These are phyloP conservation scores for Lerista edwardsae DNA, from an alignment of 2,797 vertebrate species.

Conservation along the genomic window DNA sequence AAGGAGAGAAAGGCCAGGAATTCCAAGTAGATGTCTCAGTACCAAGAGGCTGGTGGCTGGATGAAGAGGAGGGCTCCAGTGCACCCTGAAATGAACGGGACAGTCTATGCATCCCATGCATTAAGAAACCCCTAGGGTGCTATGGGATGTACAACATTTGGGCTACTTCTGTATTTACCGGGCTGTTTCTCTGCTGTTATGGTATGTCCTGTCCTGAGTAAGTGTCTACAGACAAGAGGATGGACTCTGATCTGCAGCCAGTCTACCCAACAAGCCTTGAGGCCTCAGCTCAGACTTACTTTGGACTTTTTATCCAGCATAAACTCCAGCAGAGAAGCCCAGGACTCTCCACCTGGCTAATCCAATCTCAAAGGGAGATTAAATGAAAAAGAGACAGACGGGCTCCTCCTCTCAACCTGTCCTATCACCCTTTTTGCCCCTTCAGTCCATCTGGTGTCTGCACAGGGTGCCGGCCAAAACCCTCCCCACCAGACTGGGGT, in stretches of 20 bases:
- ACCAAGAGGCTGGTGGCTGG: background rate
- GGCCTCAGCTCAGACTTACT: conserved; percentile 3
- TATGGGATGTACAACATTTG: background rate
- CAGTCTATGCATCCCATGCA: background rate
- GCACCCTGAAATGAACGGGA: no score
- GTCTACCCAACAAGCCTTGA: background rate
- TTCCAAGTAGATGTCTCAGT: background rate
- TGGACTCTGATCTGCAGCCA: background rate
- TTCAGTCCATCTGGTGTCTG: conserved; percentile 33
- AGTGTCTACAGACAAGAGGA: background rate
- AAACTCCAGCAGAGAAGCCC: conserved; percentile 15
- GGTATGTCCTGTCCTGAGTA: background rate
- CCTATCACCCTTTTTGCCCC: conserved; percentile 6
- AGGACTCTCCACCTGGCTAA: conserved; percentile 37
- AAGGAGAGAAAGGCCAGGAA: background rate
- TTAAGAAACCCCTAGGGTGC: background rate
- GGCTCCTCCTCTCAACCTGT: conserved; percentile 11
- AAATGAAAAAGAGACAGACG: conserved; percentile 12
- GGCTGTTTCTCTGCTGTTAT: background rate
- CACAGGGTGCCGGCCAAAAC: conserved; percentile 22
- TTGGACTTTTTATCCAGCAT: background rate
- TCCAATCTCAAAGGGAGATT: conserved; percentile 32
- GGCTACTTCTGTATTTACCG: background rate
- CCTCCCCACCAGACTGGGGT: conserved; percentile 4
- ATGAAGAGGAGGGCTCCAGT: no score